Evolutionary conservation across 2,113 vertebrate genomes (phyloP).

Genomic region (Malaclemys terrapin): DNA sequence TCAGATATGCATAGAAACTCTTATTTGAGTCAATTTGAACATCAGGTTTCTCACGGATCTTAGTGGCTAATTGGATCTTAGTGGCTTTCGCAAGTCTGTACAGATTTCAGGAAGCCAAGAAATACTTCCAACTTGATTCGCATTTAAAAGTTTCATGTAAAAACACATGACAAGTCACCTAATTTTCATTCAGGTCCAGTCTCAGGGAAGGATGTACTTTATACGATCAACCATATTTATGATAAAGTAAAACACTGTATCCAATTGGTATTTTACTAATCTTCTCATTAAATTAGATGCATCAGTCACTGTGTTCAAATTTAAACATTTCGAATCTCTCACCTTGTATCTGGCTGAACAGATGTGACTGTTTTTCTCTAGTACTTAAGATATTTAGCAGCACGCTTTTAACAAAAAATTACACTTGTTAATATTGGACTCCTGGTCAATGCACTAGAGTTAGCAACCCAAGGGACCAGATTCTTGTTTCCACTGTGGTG

Average conservation of each 20-base stretch:
- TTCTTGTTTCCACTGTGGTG: not conserved
- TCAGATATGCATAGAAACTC: not conserved
- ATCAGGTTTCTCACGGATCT: not conserved
- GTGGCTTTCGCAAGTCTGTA: not conserved
- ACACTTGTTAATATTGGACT: not conserved
- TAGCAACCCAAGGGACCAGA: too few species aligned
- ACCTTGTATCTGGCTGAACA: constrained; percentile 9
- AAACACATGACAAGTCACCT: not conserved
- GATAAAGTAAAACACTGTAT: not conserved
- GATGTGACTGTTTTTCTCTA: constrained; percentile 9
- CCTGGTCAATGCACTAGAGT: not conserved
- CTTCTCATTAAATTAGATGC: constrained; percentile 27
- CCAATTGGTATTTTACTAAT: not conserved
- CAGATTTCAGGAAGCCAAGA: not conserved
- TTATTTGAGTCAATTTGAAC: not conserved
- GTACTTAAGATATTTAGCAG: not conserved
- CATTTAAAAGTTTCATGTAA: not conserved
- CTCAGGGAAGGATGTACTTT: not conserved
- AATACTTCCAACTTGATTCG: not conserved
- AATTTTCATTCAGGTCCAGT: constrained; percentile 23
- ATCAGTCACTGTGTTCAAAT: not conserved
- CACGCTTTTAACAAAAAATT: not conserved
- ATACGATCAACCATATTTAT: not conserved
- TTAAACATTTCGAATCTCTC: constrained; percentile 26
- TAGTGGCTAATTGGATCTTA: not conserved